A percentile compares a stretch with the other conserved stretches of the same genome.
Conservation (phyloP, 1,140 invertebrate species). For the Tenebrio molitor region DNA sequence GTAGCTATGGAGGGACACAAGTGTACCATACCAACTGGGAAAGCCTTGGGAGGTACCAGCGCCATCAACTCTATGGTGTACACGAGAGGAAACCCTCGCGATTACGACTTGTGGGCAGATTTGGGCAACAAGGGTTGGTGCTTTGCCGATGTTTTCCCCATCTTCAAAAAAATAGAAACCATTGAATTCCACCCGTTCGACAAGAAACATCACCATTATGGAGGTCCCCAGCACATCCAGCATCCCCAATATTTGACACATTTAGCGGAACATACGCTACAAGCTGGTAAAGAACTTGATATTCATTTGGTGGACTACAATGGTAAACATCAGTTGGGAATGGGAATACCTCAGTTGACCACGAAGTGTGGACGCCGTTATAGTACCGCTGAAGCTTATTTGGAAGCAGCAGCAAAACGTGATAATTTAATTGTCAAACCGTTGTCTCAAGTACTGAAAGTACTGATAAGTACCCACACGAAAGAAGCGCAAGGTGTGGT, state of each 20-base stretch:
- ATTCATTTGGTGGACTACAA: slow-evolving; percentile 73
- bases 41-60: slow-evolving; percentile 80
- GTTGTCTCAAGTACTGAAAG: slow-evolving; percentile 71
- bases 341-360: slow-evolving; percentile 77
- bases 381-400: slow-evolving; percentile 71
- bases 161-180: slow-evolving; percentile 85
- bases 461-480: slow-evolving; percentile 72
- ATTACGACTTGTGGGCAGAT: slow-evolving; percentile 76
- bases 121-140: slow-evolving; percentile 86
- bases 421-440: slow-evolving; percentile 76
- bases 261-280: slow-evolving; percentile 66
- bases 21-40: slow-evolving; percentile 74
- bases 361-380: slow-evolving; percentile 69
- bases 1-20: slow-evolving; percentile 66
- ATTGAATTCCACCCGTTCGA: slow-evolving; percentile 71
- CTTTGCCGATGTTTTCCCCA: slow-evolving; percentile 83
- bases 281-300: slow-evolving; percentile 73
- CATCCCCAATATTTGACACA: slow-evolving; percentile 32
- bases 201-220: slow-evolving; percentile 54
- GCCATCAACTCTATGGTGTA: slow-evolving; percentile 92
- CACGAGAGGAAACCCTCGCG: slow-evolving; percentile 79
- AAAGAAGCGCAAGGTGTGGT: slow-evolving; percentile 75
- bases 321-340: slow-evolving; percentile 74
- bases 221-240: slow-evolving; percentile 42
- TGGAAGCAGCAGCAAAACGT: slow-evolving; percentile 70